phyloP scores from a whole-genome alignment of 1,140 invertebrate genomes.

The Neodiprion pinetum region DNA sequence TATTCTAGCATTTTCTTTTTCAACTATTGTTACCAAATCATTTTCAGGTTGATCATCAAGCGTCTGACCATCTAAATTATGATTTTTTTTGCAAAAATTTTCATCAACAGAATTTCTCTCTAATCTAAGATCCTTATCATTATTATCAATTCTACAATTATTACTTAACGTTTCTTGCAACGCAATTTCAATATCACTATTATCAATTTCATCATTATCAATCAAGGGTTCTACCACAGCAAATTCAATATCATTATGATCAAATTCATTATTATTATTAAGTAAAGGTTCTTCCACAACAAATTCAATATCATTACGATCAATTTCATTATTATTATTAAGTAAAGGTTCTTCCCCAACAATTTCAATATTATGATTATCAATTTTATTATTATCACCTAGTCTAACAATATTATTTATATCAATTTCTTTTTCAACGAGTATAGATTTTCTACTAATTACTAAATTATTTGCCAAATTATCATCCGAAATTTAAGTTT shows the following conservation, averaged over 20 bases:
- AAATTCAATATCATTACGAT: not conserved
- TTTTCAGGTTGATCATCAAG: not conserved
- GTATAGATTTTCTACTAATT: not conserved
- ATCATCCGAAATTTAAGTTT: not conserved
- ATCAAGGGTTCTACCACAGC: no score
- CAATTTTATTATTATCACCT: not conserved
- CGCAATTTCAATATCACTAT: not conserved
- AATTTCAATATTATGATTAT: not conserved
- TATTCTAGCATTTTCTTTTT: not conserved
- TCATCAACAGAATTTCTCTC: not conserved
- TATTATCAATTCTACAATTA: not conserved
- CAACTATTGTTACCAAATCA: not conserved
- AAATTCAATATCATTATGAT: no score
- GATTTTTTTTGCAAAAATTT: not conserved
- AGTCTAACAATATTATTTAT: not conserved
- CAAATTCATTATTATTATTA: not conserved
- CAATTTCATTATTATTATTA: not conserved
- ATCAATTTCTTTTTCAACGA: not conserved
- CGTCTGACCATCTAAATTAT: not conserved
- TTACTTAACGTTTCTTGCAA: not conserved
- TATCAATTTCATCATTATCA: not conserved
- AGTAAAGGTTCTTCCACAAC: not conserved
- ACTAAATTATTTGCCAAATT: not conserved
- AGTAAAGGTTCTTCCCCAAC: not conserved
- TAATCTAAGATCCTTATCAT: not conserved